Evolutionary conservation across 2,113 vertebrate genomes (phyloP).

Genomic region (Dinomys branickii): DNA sequence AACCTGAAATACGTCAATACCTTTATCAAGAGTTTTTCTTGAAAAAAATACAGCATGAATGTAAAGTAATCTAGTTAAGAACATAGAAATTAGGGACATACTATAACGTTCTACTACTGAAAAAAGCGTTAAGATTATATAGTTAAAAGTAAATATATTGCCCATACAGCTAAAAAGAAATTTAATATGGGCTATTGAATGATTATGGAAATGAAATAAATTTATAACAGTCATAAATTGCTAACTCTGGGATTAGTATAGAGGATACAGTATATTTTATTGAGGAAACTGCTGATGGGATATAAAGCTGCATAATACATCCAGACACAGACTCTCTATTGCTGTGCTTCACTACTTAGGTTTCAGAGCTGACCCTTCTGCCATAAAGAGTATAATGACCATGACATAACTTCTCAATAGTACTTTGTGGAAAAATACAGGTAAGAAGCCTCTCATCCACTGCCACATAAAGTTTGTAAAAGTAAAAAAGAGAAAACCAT

Average conservation of each 20-base stretch:
- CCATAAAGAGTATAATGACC: not conserved
- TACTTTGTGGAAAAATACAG: not conserved
- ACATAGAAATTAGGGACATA: slow-evolving; percentile 23
- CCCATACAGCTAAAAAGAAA: slow-evolving; percentile 4
- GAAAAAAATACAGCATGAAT: not conserved
- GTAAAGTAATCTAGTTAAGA: not conserved
- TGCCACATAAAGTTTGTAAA: not conserved
- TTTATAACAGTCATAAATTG: not conserved
- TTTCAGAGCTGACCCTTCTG: not conserved
- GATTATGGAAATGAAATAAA: slow-evolving; percentile 30
- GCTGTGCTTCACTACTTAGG: not conserved
- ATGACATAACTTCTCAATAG: not conserved
- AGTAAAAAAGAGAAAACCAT: not conserved
- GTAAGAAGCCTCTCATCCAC: not conserved
- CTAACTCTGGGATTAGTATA: not conserved
- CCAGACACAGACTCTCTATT: not conserved
- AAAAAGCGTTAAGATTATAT: not conserved
- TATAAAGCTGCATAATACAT: not conserved
- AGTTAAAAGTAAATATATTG: not conserved
- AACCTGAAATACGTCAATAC: not conserved
- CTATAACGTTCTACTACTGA: not conserved
- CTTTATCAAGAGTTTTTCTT: not conserved
- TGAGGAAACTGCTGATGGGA: not conserved
- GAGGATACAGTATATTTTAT: not conserved
- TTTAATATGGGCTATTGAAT: not conserved